These are phyloP conservation scores for Volucella inanis DNA, from an alignment of 2,888 invertebrate species.

Conservation along the genomic window DNA sequence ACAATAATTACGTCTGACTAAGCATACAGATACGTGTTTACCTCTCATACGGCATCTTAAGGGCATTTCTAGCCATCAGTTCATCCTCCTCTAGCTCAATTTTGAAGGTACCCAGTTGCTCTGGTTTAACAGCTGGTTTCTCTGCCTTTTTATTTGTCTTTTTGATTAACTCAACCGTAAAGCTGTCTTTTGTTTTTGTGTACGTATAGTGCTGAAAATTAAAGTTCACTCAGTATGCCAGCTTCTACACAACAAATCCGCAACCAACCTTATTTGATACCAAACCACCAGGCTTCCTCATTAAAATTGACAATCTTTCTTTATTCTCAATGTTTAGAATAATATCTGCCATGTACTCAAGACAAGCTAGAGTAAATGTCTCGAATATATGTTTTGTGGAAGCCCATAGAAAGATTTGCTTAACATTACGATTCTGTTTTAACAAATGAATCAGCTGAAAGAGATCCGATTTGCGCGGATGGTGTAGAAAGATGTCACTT, in stretches of 20 bases:
- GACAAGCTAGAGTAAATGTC: slow-evolving; percentile 79
- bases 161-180: slow-evolving; percentile 76
- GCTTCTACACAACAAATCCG: no score
- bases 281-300: slow-evolving; percentile 80
- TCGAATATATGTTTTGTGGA: slow-evolving; percentile 78
- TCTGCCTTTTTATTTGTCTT: slow-evolving; percentile 37
- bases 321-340: slow-evolving; percentile 79
- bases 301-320: slow-evolving; percentile 78
- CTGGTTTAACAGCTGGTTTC: slow-evolving; percentile 51
- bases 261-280: slow-evolving; percentile 77
- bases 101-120: slow-evolving; percentile 80
- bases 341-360: slow-evolving; percentile 81
- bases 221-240: background rate
- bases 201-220: slow-evolving; percentile 78
- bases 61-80: slow-evolving; percentile 81
- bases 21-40: slow-evolving; percentile 52
- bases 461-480: slow-evolving; percentile 77
- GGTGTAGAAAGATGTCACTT: slow-evolving; percentile 79
- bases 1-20: background rate
- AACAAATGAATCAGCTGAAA: slow-evolving; percentile 79
- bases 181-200: slow-evolving; percentile 77
- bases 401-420: slow-evolving; percentile 81
- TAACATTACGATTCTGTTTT: slow-evolving; percentile 77
- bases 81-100: slow-evolving; percentile 82
- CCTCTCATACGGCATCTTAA: slow-evolving; percentile 83